Evolutionary conservation across 2,797 vertebrate genomes (phyloP).

Genomic region (Sparus aurata): DNA sequence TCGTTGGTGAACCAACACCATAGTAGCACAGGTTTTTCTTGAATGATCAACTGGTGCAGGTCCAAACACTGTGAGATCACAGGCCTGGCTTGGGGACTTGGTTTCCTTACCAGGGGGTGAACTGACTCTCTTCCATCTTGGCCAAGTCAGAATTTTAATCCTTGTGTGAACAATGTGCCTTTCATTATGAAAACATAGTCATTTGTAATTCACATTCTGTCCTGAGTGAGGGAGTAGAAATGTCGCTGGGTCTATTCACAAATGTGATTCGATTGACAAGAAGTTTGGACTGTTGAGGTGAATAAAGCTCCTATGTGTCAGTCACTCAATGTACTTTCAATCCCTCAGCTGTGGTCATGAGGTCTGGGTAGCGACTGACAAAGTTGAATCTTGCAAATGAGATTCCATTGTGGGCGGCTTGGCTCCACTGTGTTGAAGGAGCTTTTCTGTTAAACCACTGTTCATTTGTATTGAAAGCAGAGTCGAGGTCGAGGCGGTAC

Average conservation of each 20-base stretch:
- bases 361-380: neutral
- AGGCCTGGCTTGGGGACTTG: neutral
- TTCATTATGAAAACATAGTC: neutral
- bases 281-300: constrained; percentile 3
- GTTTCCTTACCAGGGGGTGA: neutral
- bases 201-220: neutral
- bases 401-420: neutral
- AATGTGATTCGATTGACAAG: neutral
- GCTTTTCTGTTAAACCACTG: neutral
- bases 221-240: neutral
- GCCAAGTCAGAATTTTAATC: neutral
- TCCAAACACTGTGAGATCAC: neutral
- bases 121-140: neutral
- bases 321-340: neutral
- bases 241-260: neutral
- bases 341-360: neutral
- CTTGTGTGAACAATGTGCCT: neutral
- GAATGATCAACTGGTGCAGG: neutral
- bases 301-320: constrained; percentile 17
- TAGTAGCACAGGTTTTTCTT: neutral
- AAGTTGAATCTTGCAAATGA: neutral
- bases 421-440: neutral
- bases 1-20: neutral
- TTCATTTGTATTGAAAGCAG: neutral
- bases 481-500: neutral